These are phyloP conservation scores for Oryzias celebensis DNA, from an alignment of 2,113 vertebrate species.

Conservation along the genomic window DNA sequence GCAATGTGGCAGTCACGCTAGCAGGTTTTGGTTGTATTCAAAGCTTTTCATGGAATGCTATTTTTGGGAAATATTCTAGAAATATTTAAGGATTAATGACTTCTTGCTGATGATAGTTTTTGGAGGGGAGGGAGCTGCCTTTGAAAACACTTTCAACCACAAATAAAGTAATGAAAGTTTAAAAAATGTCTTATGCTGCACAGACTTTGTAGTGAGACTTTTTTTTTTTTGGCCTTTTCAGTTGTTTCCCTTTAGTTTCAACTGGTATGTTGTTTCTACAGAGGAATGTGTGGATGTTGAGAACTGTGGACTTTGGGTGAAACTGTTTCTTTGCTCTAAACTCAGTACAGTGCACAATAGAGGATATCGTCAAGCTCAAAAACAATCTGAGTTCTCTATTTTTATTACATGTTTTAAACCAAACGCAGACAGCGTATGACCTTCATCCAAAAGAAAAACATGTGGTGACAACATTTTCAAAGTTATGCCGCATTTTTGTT, in stretches of 20 bases:
- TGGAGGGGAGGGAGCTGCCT: constrained; percentile 16
- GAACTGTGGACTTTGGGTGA: constrained; percentile 25
- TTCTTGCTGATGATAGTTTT: constrained; percentile 45
- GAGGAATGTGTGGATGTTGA: constrained; percentile 44
- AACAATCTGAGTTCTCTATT: not conserved
- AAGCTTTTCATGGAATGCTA: too few species aligned
- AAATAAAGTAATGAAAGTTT: not conserved
- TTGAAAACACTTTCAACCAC: constrained; percentile 17
- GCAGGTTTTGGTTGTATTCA: too few species aligned
- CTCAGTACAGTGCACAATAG: constrained; percentile 27
- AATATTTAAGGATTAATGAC: constrained; percentile 20
- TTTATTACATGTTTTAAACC: too few species aligned
- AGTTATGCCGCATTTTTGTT: too few species aligned
- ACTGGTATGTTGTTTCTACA: constrained; percentile 8
- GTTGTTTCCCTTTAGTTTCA: constrained; percentile 23
- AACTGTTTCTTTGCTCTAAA: constrained; percentile 28
- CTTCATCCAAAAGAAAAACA: too few species aligned
- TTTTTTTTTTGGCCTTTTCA: constrained; percentile 33
- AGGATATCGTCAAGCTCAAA: not conserved
- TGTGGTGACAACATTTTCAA: too few species aligned
- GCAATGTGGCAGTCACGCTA: too few species aligned
- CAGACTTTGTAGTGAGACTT: constrained; percentile 11
- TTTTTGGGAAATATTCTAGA: too few species aligned
- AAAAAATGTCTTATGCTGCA: constrained; percentile 28
- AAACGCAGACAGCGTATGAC: too few species aligned